These are phyloP conservation scores for Castor canadensis DNA, from an alignment of 2,113 vertebrate species.

Conservation along the genomic window DNA sequence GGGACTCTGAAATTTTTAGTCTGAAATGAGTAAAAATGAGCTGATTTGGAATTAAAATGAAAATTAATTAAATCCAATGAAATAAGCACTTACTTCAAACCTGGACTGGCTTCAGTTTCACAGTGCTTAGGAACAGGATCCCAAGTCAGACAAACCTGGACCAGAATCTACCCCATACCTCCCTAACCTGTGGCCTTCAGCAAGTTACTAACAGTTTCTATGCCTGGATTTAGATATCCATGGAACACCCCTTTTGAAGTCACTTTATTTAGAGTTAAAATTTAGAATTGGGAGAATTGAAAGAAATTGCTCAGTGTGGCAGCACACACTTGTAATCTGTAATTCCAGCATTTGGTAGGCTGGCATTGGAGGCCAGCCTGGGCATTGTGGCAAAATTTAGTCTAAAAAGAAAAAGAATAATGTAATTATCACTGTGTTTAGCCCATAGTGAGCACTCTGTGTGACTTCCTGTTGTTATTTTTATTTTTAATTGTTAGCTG, in stretches of 20 bases:
- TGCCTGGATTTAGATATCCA: background rate
- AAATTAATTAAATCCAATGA: background rate
- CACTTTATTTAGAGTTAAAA: background rate
- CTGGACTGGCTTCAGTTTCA: background rate
- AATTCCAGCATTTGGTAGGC: too few species aligned
- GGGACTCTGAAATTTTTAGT: background rate
- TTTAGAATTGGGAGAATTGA: background rate
- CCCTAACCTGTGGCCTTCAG: background rate
- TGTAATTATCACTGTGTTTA: too few species aligned
- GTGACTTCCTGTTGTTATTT: background rate
- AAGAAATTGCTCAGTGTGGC: background rate
- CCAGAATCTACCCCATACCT: background rate
- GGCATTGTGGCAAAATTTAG: too few species aligned
- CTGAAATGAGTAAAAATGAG: background rate
- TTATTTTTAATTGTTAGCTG: background rate
- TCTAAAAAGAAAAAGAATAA: background rate
- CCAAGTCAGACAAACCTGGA: background rate
- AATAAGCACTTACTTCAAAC: background rate
- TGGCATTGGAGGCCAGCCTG: too few species aligned
- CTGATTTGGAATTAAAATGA: background rate
- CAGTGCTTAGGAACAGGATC: background rate
- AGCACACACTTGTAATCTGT: too few species aligned
- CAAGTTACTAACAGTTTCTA: background rate
- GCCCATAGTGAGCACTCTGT: background rate
- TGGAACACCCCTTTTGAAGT: too few species aligned